Conservation (phyloP, 2,113 vertebrate genomes). For the Sminthopsis crassicaudata region DNA sequence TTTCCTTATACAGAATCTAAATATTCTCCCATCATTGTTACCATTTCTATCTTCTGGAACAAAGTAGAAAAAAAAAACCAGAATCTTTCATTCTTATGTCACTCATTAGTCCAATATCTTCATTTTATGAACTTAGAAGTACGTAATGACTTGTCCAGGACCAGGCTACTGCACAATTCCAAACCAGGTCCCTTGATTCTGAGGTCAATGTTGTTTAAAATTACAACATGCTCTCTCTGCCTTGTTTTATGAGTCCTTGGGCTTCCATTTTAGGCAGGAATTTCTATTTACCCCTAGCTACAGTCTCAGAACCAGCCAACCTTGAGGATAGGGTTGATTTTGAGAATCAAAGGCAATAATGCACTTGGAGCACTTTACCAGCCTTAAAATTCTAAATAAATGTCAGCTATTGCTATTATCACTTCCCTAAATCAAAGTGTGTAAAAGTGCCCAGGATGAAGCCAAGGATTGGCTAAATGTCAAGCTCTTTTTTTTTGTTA, state of each 20-base stretch:
- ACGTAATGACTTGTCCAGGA: neutral
- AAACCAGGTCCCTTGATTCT: neutral
- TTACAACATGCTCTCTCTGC: neutral
- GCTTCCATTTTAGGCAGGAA: neutral
- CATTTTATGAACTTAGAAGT: neutral
- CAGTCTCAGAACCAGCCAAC: neutral
- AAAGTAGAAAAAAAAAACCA: neutral
- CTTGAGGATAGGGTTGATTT: neutral
- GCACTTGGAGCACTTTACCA: neutral
- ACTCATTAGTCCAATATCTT: neutral
- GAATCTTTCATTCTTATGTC: neutral
- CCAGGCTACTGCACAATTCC: neutral
- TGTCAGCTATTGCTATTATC: neutral
- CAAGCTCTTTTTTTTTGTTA: neutral
- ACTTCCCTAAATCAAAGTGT: neutral
- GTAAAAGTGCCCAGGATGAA: neutral
- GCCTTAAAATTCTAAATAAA: neutral
- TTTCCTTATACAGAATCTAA: neutral
- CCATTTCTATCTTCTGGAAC: neutral
- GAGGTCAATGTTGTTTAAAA: neutral
- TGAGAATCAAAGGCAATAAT: neutral
- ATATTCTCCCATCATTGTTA: neutral
- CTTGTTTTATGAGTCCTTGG: neutral
- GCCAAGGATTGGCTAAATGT: neutral
- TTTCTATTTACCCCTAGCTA: neutral